phyloP scores from a whole-genome alignment of 2,113 vertebrate species.

The Pimephales promelas region DNA sequence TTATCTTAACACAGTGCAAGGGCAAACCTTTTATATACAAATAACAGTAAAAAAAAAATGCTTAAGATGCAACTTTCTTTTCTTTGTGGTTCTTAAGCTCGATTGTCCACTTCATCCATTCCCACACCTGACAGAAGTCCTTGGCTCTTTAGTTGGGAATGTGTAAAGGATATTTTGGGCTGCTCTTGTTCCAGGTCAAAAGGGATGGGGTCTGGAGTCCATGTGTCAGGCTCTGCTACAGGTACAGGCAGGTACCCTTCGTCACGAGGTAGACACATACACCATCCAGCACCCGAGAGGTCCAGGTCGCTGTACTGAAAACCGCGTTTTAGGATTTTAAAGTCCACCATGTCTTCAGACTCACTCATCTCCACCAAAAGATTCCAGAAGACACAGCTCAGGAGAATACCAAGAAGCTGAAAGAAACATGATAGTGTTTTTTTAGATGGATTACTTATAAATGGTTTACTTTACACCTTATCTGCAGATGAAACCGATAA shows the following conservation, averaged over 20 bases:
- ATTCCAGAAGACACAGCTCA: constrained; percentile 86
- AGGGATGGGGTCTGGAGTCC: neutral
- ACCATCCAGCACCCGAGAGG: constrained; percentile 84
- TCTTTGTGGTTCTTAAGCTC: constrained; percentile 66
- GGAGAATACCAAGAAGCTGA: constrained; percentile 81
- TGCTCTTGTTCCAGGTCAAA: constrained; percentile 66
- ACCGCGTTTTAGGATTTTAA: constrained; percentile 70
- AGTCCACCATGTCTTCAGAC: constrained; percentile 80
- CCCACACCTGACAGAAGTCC: constrained; percentile 61
- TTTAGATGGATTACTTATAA: neutral
- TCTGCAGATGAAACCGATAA: neutral
- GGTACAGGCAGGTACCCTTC: constrained; percentile 83
- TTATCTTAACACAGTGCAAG: neutral
- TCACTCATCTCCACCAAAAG: constrained; percentile 80
- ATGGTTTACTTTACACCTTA: neutral
- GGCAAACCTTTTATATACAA: neutral
- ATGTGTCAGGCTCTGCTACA: constrained; percentile 51
- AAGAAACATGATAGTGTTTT: neutral
- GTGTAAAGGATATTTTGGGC: constrained; percentile 63
- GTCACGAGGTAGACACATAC: constrained; percentile 85
- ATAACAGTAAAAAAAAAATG: neutral
- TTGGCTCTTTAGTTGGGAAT: constrained; percentile 62
- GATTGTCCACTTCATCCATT: constrained; percentile 74
- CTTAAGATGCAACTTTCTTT: constrained; percentile 43
- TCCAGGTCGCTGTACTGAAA: constrained; percentile 77